Evolutionary conservation across 2,113 vertebrate species (phyloP).

Genomic region (Mastomys coucha): DNA sequence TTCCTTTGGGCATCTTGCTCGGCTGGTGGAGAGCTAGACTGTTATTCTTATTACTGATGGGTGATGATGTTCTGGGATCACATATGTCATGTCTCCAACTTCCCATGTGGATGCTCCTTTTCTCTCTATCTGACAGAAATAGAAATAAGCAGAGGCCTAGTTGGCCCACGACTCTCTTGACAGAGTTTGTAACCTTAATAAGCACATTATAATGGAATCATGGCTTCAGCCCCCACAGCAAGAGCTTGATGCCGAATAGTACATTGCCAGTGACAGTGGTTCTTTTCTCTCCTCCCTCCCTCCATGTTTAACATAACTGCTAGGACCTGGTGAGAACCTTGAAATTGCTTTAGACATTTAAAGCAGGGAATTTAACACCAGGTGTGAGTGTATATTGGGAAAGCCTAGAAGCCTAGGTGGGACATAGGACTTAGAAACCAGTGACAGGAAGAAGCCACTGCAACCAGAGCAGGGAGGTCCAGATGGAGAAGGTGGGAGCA

Average conservation of each 20-base stretch:
- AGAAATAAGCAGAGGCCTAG: background rate
- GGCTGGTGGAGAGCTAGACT: no score
- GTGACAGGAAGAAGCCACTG: background rate
- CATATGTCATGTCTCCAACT: background rate
- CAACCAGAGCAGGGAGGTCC: background rate
- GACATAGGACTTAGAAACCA: background rate
- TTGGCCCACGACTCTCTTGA: background rate
- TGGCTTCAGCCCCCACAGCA: background rate
- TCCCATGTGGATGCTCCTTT: background rate
- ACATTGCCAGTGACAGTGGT: background rate
- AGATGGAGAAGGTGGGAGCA: background rate
- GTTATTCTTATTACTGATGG: background rate
- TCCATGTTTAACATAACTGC: background rate
- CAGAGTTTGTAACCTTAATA: background rate
- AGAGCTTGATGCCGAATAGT: background rate
- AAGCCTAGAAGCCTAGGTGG: background rate
- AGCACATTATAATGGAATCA: background rate
- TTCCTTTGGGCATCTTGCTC: no score
- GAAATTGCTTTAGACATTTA: background rate
- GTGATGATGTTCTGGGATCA: background rate
- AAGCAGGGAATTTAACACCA: background rate
- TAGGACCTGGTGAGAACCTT: background rate
- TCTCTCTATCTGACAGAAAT: background rate
- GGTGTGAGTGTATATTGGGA: background rate
- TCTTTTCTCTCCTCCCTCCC: background rate